Evolutionary conservation across 2,888 invertebrate genomes (phyloP).

Genomic region (Allolobophora icterica): DNA sequence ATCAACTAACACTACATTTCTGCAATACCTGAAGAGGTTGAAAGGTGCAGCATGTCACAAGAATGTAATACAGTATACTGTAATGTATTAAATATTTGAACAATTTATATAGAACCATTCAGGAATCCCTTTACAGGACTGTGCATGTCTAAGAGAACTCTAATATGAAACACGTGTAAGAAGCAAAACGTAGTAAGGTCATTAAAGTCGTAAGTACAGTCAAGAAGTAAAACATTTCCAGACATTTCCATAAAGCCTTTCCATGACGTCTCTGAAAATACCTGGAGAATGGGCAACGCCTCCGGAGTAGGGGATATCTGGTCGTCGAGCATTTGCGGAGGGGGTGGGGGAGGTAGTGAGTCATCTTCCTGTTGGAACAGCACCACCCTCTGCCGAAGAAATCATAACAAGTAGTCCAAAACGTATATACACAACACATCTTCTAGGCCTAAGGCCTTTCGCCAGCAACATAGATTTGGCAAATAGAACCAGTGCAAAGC

Average conservation of each 20-base stretch:
- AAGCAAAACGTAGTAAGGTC: too few species aligned
- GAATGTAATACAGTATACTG: too few species aligned
- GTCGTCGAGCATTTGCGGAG: conserved; percentile 12
- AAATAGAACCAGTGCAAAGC: too few species aligned
- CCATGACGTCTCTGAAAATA: not conserved
- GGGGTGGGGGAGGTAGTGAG: conserved; percentile 37
- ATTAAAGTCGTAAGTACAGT: not conserved
- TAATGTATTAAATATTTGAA: too few species aligned
- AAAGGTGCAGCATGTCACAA: too few species aligned
- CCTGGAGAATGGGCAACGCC: conserved; percentile 14
- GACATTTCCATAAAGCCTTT: not conserved
- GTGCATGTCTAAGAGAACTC: too few species aligned
- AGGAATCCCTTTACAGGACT: too few species aligned
- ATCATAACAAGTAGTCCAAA: not conserved
- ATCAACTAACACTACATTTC: too few species aligned
- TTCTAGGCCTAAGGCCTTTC: not conserved
- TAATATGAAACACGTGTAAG: too few species aligned
- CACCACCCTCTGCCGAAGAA: conserved; percentile 31
- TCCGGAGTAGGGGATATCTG: conserved; percentile 22
- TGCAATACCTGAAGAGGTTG: too few species aligned
- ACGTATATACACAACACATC: not conserved
- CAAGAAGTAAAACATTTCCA: not conserved
- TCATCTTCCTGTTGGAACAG: conserved; percentile 33
- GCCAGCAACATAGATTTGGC: not conserved
- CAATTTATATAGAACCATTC: too few species aligned